These are phyloP conservation scores for Pyrochroa serraticornis DNA, from an alignment of 2,888 invertebrate species.

Conservation along the genomic window DNA sequence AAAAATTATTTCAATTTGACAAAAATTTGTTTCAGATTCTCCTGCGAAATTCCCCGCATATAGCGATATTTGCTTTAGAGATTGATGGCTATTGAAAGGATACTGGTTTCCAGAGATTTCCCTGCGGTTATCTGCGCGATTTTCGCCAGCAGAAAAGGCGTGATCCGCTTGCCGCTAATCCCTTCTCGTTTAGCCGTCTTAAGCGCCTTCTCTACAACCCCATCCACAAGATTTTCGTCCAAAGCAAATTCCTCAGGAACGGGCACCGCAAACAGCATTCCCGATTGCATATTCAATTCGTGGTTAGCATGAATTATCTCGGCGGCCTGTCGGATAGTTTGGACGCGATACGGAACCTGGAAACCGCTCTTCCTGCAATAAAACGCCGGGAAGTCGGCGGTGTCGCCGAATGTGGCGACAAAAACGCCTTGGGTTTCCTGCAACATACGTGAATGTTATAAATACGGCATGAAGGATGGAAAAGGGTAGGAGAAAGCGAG, in stretches of 20 bases:
- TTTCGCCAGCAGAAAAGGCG: conserved; percentile 85
- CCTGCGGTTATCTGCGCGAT: conserved; percentile 83
- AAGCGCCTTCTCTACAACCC: conserved; percentile 74
- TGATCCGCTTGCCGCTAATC: conserved; percentile 85
- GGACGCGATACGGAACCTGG: conserved; percentile 73
- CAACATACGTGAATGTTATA: conserved; percentile 2
- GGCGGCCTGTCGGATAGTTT: conserved; percentile 72
- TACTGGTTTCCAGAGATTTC: conserved; percentile 84
- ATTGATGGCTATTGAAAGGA: conserved; percentile 60
- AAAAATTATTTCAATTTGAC: neutral
- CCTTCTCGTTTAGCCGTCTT: conserved; percentile 64
- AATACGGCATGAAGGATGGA: neutral
- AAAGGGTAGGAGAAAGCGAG: too few relatives aligned
- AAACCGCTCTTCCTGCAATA: conserved; percentile 81
- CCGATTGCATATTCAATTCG: conserved; percentile 67
- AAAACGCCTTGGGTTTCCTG: conserved; percentile 96
- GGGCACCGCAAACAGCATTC: conserved; percentile 88
- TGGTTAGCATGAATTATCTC: conserved; percentile 64
- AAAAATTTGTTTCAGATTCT: too few relatives aligned
- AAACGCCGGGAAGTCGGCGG: conserved; percentile 88
- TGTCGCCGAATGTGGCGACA: conserved; percentile 77
- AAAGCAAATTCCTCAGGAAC: conserved; percentile 77
- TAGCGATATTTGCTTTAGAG: neutral
- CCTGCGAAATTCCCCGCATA: neutral
- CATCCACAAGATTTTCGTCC: conserved; percentile 66